Conservation (phyloP, 2,797 vertebrate genomes). For the Saxicola maurus region DNA sequence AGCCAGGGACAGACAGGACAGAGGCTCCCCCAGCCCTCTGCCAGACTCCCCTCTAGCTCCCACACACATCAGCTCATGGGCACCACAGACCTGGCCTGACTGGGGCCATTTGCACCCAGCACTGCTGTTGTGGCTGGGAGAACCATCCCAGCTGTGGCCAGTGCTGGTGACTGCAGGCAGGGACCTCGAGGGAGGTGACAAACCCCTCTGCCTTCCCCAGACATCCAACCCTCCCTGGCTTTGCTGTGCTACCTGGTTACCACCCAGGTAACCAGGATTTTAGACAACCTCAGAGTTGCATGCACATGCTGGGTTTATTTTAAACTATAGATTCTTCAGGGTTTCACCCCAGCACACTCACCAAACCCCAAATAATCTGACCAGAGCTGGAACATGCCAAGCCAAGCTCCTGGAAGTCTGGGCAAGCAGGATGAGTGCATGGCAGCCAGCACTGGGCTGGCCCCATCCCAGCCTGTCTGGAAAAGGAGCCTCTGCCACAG, state of each 20-base stretch:
- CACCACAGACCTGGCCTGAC: background rate
- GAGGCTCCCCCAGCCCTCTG: background rate
- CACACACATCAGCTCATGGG: background rate
- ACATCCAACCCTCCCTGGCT: background rate
- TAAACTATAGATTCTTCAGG: background rate
- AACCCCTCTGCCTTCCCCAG: background rate
- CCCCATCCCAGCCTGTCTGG: background rate
- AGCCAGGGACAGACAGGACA: background rate
- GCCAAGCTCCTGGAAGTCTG: background rate
- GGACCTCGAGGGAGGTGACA: accelerated
- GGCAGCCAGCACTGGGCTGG: background rate
- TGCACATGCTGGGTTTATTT: background rate
- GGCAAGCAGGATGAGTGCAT: background rate
- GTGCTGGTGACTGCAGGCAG: accelerated
- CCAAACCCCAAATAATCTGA: background rate
- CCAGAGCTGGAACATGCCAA: accelerated
- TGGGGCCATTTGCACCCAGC: background rate
- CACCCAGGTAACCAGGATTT: background rate
- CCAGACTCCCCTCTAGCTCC: background rate
- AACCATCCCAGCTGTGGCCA: accelerated
- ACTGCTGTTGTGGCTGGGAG: background rate
- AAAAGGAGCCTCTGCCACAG: background rate
- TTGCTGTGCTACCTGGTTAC: background rate
- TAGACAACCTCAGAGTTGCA: accelerated
- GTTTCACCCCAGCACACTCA: accelerated